A percentile compares a stretch with the other conserved stretches of the same genome.
phyloP scores from a whole-genome alignment of 2,113 vertebrate genomes.

The Meriones unguiculatus region DNA sequence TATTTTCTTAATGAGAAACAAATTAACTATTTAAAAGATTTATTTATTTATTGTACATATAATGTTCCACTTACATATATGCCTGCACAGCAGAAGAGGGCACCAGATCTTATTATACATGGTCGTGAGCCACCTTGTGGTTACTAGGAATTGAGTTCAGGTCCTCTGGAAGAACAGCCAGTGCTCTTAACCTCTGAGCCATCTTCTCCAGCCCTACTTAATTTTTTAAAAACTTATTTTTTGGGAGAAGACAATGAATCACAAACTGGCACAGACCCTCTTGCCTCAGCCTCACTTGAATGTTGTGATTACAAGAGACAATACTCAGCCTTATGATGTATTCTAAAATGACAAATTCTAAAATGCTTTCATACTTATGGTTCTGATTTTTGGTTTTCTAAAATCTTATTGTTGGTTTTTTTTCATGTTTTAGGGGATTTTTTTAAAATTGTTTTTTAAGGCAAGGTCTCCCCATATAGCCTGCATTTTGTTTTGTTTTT shows the following conservation, averaged over 20 bases:
- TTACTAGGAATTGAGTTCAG: too few species aligned
- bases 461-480: background rate
- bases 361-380: background rate
- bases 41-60: too few species aligned
- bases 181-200: too few species aligned
- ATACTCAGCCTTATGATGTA: background rate
- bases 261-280: background rate
- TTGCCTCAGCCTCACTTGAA: background rate
- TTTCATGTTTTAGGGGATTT: background rate
- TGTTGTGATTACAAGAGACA: too few species aligned
- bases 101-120: background rate
- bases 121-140: background rate
- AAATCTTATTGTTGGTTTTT: background rate
- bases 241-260: background rate
- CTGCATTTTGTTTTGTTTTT: background rate
- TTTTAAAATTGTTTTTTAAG: background rate
- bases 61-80: too few species aligned
- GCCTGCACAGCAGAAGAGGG: too few species aligned
- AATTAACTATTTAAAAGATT: too few species aligned
- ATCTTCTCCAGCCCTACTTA: too few species aligned
- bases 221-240: background rate
- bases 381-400: background rate
- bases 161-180: too few species aligned
- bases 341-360: slow-evolving; percentile 45
- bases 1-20: too few species aligned